Percentiles rank a stretch among this genome's conserved stretches.
Conservation (phyloP, 2,113 vertebrate species). For the Maccullochella peelii region DNA sequence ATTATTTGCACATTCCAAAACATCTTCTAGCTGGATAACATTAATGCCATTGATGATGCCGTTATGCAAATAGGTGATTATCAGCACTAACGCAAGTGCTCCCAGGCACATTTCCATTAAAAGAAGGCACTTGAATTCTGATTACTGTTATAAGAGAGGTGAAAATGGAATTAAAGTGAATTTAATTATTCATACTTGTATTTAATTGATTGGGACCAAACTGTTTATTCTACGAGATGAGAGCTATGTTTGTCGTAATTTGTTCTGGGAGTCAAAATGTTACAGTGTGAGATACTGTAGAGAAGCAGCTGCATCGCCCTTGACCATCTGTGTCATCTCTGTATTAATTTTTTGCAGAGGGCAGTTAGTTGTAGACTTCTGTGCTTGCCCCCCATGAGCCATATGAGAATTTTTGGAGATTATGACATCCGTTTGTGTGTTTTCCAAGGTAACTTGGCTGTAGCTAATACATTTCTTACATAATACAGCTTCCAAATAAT, state of each 20-base stretch:
- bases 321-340: not conserved
- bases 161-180: not conserved
- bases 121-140: not conserved
- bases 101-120: not conserved
- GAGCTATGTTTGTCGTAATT: not conserved
- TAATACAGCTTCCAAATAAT: conserved; percentile 37
- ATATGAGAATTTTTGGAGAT: not conserved
- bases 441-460: conserved; percentile 1
- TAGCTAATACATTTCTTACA: conserved; percentile 11
- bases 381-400: not conserved
- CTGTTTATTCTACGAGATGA: not conserved
- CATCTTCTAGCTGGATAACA: not conserved
- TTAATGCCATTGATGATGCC: not conserved
- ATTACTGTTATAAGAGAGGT: not conserved
- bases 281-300: not conserved
- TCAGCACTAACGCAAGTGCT: not conserved
- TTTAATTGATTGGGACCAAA: not conserved
- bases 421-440: not conserved
- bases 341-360: not conserved
- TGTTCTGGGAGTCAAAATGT: not conserved
- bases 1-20: not conserved
- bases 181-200: not conserved
- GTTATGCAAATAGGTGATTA: not conserved
- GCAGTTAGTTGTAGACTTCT: not conserved
- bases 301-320: not conserved